Percentiles rank a stretch among this genome's conserved stretches.
phyloP scores from a whole-genome alignment of 1,140 invertebrate genomes.

The Magallana angulata region DNA sequence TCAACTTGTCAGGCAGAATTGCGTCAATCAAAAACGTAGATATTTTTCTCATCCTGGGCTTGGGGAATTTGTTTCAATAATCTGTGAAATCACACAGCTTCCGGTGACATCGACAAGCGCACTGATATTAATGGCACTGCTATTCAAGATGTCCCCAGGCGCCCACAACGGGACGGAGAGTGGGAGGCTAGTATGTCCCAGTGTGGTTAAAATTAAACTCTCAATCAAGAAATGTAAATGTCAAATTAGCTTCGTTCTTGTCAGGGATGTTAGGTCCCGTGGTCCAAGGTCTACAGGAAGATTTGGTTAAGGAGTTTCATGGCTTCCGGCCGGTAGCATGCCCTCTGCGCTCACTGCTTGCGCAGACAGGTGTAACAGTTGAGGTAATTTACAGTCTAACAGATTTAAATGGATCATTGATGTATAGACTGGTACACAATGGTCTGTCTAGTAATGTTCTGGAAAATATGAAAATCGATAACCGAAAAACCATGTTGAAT shows the following conservation, averaged over 20 bases:
- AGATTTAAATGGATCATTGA: not conserved
- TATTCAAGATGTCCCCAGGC: not conserved
- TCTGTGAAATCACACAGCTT: slow-evolving; percentile 14
- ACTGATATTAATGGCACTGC: not conserved
- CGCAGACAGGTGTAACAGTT: not conserved
- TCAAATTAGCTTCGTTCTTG: not conserved
- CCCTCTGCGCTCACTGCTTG: not conserved
- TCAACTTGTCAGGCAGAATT: not conserved
- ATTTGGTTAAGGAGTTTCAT: slow-evolving; percentile 2
- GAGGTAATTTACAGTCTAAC: not conserved
- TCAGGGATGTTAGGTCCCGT: not conserved
- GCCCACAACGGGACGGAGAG: not conserved
- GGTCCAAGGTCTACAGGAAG: slow-evolving; percentile 10
- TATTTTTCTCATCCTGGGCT: slow-evolving; percentile 18
- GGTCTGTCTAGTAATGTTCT: no score
- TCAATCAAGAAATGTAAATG: slow-evolving; percentile 13
- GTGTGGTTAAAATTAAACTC: slow-evolving; percentile 28
- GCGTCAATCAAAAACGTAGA: slow-evolving; percentile 10
- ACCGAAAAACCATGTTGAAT: no score
- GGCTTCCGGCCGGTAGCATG: not conserved
- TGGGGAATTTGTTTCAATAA: slow-evolving; percentile 27
- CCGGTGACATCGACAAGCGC: not conserved
- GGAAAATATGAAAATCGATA: no score
- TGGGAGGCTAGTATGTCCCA: not conserved
- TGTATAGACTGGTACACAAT: no score